These are phyloP conservation scores for Protophormia terraenovae DNA, from an alignment of 2,888 invertebrate species.

Conservation along the genomic window DNA sequence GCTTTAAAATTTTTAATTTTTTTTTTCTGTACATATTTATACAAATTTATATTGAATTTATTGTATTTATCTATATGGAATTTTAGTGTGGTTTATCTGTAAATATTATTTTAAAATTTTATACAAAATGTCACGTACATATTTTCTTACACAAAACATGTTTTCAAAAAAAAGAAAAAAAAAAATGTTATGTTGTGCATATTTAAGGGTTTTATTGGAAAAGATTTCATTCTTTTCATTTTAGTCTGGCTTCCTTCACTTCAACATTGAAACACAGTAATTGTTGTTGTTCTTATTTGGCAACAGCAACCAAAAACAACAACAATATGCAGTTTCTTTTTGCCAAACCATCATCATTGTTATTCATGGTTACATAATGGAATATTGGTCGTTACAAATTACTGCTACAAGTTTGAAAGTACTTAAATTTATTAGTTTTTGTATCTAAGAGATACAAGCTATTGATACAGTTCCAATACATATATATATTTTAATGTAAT, in stretches of 20 bases:
- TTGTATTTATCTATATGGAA: background rate
- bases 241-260: no score
- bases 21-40: background rate
- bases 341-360: background rate
- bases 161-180: background rate
- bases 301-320: background rate
- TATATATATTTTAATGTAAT: background rate
- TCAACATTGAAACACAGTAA: background rate
- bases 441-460: conserved; percentile 6
- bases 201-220: background rate
- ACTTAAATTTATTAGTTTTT: conserved; percentile 28
- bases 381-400: conserved; percentile 30
- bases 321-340: background rate
- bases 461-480: conserved; percentile 44
- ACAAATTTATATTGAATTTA: no score
- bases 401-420: conserved; percentile 10
- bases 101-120: conserved; percentile 2
- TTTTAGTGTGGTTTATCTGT: background rate
- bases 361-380: conserved; percentile 21
- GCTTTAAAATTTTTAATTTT: background rate
- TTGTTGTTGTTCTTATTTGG: background rate
- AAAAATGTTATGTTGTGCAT: background rate
- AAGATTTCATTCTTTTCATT: background rate
- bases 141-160: background rate
- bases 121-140: conserved; percentile 27